These are phyloP conservation scores for Myzus persicae DNA, from an alignment of 1,140 invertebrate species.

Conservation along the genomic window DNA sequence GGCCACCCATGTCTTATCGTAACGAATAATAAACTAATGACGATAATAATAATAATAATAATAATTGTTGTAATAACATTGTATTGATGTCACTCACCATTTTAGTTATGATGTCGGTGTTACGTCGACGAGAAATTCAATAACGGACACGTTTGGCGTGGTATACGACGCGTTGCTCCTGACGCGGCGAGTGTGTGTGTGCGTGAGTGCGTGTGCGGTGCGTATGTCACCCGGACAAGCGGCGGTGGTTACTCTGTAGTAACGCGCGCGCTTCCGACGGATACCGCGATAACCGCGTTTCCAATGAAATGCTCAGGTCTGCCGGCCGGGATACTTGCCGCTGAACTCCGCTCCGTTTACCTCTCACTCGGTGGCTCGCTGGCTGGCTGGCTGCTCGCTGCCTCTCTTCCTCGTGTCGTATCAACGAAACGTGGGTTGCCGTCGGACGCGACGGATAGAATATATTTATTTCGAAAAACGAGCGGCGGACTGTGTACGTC, in stretches of 20 bases:
- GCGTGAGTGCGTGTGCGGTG: neutral
- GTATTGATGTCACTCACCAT: constrained; percentile 27
- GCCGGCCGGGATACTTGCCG: neutral
- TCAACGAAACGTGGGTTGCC: neutral
- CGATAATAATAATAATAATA: neutral
- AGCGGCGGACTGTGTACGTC: neutral
- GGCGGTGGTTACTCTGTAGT: constrained; percentile 11
- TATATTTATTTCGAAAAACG: neutral
- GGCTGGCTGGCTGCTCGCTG: neutral
- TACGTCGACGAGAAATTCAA: constrained; percentile 22
- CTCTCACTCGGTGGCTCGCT: neutral
- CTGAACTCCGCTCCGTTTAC: neutral
- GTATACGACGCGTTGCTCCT: constrained; percentile 5
- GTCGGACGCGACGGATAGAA: neutral
- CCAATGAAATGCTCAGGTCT: constrained; percentile 14
- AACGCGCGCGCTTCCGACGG: constrained; percentile 27
- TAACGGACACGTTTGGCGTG: constrained; percentile 3
- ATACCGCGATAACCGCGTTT: constrained; percentile 29
- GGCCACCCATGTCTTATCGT: neutral
- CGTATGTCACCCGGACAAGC: constrained; percentile 8
- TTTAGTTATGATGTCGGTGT: constrained; percentile 15
- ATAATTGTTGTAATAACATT: neutral
- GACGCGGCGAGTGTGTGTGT: neutral
- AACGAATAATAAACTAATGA: neutral
- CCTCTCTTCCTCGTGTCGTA: too few relatives aligned